These are phyloP conservation scores for Karalla daura DNA, from an alignment of 2,797 vertebrate genomes.

Conservation along the genomic window DNA sequence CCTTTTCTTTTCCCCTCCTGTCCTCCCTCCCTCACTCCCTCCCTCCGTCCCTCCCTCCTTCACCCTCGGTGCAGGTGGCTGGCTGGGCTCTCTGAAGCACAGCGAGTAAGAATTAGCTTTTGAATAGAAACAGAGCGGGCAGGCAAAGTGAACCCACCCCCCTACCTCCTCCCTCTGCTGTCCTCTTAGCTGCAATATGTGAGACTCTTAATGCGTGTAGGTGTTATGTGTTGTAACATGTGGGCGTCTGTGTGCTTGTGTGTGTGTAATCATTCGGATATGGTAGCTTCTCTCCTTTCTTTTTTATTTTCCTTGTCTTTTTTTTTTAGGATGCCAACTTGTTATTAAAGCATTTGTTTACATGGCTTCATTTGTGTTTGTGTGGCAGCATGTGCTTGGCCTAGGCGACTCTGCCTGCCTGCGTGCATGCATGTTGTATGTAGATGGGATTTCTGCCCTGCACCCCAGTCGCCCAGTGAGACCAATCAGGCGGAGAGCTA, in stretches of 20 bases:
- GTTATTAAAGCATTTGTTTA: slow-evolving; percentile 28
- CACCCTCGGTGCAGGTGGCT: slow-evolving; percentile 74
- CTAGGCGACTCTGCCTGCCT: slow-evolving; percentile 11
- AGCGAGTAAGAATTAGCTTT: slow-evolving; percentile 66
- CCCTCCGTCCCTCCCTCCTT: slow-evolving; percentile 18
- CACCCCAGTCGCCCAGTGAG: slow-evolving; percentile 68
- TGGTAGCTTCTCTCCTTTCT: not conserved
- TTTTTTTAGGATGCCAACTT: slow-evolving; percentile 6
- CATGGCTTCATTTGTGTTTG: slow-evolving; percentile 13
- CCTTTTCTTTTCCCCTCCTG: slow-evolving; percentile 23
- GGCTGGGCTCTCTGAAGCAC: slow-evolving; percentile 67
- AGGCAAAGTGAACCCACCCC: slow-evolving; percentile 53
- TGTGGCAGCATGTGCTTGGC: slow-evolving; percentile 17
- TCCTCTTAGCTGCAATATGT: slow-evolving; percentile 51
- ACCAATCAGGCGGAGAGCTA: slow-evolving; percentile 73
- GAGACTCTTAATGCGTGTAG: slow-evolving; percentile 67
- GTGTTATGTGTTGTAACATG: slow-evolving; percentile 54
- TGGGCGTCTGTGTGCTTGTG: slow-evolving; percentile 26
- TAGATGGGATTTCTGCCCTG: slow-evolving; percentile 65
- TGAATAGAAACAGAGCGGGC: slow-evolving; percentile 57
- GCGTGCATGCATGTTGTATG: slow-evolving; percentile 47
- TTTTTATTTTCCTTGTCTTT: slow-evolving; percentile 8
- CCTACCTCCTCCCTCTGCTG: slow-evolving; percentile 21
- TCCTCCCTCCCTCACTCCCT: slow-evolving; percentile 1
- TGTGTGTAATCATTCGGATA: slow-evolving; percentile 15